phyloP scores from a whole-genome alignment of 2,888 invertebrate genomes.

The Drosophila pseudotakahashii region DNA sequence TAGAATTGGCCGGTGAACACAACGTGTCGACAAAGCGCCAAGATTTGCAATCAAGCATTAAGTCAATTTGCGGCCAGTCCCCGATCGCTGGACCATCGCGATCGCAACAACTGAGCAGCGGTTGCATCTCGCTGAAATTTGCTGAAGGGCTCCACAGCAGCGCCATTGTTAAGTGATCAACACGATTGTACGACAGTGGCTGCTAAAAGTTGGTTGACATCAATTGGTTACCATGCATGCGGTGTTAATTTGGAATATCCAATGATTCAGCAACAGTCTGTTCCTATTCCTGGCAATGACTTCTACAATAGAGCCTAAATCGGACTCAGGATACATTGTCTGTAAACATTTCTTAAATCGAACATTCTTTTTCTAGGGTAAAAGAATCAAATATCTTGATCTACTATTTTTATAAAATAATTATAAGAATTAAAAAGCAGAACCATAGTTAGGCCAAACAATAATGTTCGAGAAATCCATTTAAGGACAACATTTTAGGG shows the following conservation, averaged over 20 bases:
- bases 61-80: slow-evolving; percentile 67
- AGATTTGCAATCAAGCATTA: slow-evolving; percentile 79
- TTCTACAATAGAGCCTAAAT: neutral
- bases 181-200: slow-evolving; percentile 1
- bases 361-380: too few species aligned
- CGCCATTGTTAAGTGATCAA: slow-evolving; percentile 23
- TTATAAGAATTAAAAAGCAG: too few species aligned
- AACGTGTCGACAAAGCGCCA: slow-evolving; percentile 74
- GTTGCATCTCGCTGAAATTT: slow-evolving; percentile 10
- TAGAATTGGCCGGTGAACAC: slow-evolving; percentile 65
- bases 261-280: neutral
- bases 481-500: too few species aligned
- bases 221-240: neutral
- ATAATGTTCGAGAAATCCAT: neutral
- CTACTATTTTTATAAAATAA: too few species aligned
- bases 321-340: neutral
- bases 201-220: neutral
- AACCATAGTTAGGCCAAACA: too few species aligned
- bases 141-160: slow-evolving; percentile 2
- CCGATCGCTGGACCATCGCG: slow-evolving; percentile 40
- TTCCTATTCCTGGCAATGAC: neutral
- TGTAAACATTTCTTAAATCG: too few species aligned
- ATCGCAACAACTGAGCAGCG: slow-evolving; percentile 11
- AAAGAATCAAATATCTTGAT: too few species aligned
- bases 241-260: neutral